Conservation (phyloP, 2,797 vertebrate genomes). For the Paratrypauchen microcephalus region DNA sequence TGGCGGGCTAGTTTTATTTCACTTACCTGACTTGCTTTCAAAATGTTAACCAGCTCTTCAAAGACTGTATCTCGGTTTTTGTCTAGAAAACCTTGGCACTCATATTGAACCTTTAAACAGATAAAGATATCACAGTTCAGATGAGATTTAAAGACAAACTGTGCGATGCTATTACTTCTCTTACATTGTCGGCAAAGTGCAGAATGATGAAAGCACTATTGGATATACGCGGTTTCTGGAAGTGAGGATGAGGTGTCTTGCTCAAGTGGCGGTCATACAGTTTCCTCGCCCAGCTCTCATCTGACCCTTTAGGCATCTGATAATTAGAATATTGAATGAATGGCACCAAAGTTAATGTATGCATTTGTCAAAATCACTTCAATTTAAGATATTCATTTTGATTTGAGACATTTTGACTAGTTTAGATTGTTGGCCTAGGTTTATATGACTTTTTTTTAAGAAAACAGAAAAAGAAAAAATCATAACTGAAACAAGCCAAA, state of each 20-base stretch:
- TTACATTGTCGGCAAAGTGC: conserved; percentile 82
- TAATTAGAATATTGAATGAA: not conserved
- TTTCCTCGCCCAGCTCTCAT: conserved; percentile 80
- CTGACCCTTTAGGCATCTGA: conserved; percentile 84
- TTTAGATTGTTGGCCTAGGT: not conserved
- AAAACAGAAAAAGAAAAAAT: no score
- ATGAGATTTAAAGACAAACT: not conserved
- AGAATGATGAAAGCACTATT: conserved; percentile 74
- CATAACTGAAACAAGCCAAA: no score
- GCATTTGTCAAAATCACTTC: not conserved
- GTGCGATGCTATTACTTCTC: conserved; percentile 13
- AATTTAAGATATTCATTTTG: not conserved
- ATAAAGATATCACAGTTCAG: not conserved
- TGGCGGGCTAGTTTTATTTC: not conserved
- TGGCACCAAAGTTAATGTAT: not conserved
- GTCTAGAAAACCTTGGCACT: conserved; percentile 77
- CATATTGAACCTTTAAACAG: conserved; percentile 75
- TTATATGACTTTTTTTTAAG: no score
- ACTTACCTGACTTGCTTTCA: conserved; percentile 81
- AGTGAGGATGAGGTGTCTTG: conserved; percentile 67
- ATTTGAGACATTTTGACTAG: not conserved
- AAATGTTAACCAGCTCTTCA: conserved; percentile 82
- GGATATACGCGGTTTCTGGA: conserved; percentile 79
- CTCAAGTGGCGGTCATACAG: conserved; percentile 77
- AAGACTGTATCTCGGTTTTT: conserved; percentile 83